Evolutionary conservation across 2,797 vertebrate species (phyloP).

Genomic region (Gymnoscopelus microlampas): DNA sequence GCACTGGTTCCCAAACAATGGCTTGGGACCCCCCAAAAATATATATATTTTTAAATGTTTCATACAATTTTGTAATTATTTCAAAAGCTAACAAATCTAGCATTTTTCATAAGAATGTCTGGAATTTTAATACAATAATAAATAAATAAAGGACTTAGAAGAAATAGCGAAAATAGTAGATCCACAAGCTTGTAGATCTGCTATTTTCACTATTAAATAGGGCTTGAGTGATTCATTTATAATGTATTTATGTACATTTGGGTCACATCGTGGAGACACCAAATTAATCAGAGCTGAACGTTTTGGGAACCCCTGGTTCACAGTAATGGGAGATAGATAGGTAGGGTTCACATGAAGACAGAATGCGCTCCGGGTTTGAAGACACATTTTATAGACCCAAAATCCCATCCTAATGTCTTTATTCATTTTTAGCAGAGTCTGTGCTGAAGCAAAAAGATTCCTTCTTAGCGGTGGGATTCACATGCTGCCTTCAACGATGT

Average conservation of each 20-base stretch:
- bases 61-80: no score
- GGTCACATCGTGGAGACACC: no score
- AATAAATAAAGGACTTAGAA: no score
- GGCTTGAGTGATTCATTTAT: not conserved
- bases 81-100: no score
- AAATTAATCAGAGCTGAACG: no score
- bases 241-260: no score
- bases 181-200: not conserved
- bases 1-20: not conserved
- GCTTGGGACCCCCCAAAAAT: no score
- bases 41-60: no score
- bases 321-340: slow-evolving; percentile 2
- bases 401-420: slow-evolving; percentile 70
- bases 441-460: slow-evolving; percentile 70
- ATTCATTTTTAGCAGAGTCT: slow-evolving; percentile 71
- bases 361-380: slow-evolving; percentile 53
- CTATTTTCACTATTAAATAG: not conserved
- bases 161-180: no score
- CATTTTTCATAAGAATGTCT: no score
- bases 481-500: slow-evolving; percentile 68
- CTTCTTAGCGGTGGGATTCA: slow-evolving; percentile 67
- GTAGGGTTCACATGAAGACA: slow-evolving; percentile 41
- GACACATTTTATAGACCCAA: slow-evolving; percentile 57
- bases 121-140: no score
- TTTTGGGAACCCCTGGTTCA: no score